Conservation (phyloP, 2,888 invertebrate species). For the Chrysodeixis includens region DNA sequence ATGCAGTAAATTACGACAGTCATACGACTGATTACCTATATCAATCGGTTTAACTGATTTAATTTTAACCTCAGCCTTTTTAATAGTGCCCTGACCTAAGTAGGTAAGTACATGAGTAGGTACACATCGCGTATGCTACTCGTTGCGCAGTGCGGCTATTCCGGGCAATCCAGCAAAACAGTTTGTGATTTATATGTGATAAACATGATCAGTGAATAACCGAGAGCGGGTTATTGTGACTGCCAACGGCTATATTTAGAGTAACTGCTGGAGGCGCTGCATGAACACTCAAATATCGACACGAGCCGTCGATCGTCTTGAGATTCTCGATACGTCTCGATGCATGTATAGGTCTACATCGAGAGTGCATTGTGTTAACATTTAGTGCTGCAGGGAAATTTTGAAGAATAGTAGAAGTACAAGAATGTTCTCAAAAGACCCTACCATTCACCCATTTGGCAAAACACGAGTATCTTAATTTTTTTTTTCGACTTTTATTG, state of each 20-base stretch:
- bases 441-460: no score
- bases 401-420: no score
- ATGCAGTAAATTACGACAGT: no score
- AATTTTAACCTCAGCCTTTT: neutral
- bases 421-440: no score
- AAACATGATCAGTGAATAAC: constrained; percentile 83
- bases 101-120: neutral
- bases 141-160: constrained; percentile 65
- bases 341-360: neutral
- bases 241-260: constrained; percentile 76
- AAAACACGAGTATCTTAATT: no score
- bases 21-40: no score
- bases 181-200: constrained; percentile 79
- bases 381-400: no score
- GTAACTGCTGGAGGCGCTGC: constrained; percentile 64
- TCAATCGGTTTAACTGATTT: no score
- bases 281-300: constrained; percentile 61
- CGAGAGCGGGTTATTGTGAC: constrained; percentile 77
- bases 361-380: no score
- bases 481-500: no score
- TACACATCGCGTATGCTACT: constrained; percentile 44
- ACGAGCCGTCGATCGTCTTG: constrained; percentile 21
- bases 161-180: constrained; percentile 69
- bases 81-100: neutral
- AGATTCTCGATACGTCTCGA: constrained; percentile 8